Percentiles rank a stretch among this genome's conserved stretches.
These are phyloP conservation scores for Eolophus roseicapilla DNA, from an alignment of 2,113 vertebrate genomes.

Conservation along the genomic window DNA sequence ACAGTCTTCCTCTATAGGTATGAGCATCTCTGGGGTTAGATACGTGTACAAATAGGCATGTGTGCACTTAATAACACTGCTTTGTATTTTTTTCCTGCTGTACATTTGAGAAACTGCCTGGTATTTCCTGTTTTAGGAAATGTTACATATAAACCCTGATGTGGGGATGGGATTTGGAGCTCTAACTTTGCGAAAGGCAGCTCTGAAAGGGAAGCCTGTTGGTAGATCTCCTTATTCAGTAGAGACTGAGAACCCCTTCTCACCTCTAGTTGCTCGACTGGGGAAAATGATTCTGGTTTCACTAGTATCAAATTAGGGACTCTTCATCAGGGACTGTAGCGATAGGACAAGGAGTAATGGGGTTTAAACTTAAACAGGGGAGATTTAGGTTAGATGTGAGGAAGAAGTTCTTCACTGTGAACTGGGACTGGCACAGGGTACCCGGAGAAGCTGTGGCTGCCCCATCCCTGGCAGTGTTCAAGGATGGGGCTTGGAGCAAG, in stretches of 20 bases:
- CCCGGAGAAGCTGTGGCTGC: background rate
- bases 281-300: background rate
- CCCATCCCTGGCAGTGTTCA: background rate
- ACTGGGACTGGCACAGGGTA: background rate
- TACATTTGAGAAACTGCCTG: background rate
- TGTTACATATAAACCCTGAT: background rate
- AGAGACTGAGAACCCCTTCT: background rate
- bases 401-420: background rate
- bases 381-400: background rate
- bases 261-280: background rate
- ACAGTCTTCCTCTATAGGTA: constrained; percentile 98
- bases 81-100: background rate
- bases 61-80: background rate
- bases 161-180: background rate
- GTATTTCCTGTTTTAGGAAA: background rate
- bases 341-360: background rate
- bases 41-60: accelerated
- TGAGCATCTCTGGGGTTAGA: background rate
- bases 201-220: background rate
- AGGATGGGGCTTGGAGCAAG: background rate
- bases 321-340: background rate
- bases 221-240: background rate
- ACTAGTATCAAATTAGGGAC: background rate
- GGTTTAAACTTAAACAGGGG: background rate
- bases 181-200: background rate